These are phyloP conservation scores for Pararge aegeria DNA, from an alignment of 1,140 invertebrate species.

Conservation along the genomic window DNA sequence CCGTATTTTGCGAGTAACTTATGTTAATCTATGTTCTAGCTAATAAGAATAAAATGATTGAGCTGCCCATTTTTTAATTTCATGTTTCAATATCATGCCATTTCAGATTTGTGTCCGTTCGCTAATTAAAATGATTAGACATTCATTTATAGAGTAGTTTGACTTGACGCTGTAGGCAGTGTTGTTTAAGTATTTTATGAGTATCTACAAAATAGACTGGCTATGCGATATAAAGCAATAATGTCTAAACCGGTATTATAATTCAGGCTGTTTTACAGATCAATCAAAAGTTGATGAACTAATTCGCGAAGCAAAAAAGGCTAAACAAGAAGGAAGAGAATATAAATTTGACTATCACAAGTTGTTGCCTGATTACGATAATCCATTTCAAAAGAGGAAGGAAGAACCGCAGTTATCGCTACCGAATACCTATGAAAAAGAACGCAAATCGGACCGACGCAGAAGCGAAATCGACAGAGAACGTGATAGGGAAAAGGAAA, in stretches of 20 bases:
- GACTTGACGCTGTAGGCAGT: too few species aligned
- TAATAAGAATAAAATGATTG: too few species aligned
- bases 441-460: slow-evolving; percentile 29
- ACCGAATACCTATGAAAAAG: slow-evolving; percentile 17
- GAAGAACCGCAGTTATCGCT: slow-evolving; percentile 36
- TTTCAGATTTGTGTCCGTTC: too few species aligned
- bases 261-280: slow-evolving; percentile 41
- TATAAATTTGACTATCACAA: slow-evolving; percentile 72
- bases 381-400: slow-evolving; percentile 68
- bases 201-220: too few species aligned
- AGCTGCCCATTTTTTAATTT: too few species aligned
- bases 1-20: too few species aligned
- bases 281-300: slow-evolving; percentile 66
- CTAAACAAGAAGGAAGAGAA: slow-evolving; percentile 57
- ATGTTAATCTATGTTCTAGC: too few species aligned
- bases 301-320: slow-evolving; percentile 66
- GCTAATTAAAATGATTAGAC: too few species aligned
- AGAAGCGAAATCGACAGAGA: slow-evolving; percentile 31
- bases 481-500: slow-evolving; percentile 35
- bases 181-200: too few species aligned
- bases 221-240: too few species aligned
- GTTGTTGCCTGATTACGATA: slow-evolving; percentile 64
- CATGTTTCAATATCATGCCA: too few species aligned
- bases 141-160: too few species aligned
- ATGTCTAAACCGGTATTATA: not conserved